Conservation (phyloP, 2,797 vertebrate species). For the Psittacula echo region DNA sequence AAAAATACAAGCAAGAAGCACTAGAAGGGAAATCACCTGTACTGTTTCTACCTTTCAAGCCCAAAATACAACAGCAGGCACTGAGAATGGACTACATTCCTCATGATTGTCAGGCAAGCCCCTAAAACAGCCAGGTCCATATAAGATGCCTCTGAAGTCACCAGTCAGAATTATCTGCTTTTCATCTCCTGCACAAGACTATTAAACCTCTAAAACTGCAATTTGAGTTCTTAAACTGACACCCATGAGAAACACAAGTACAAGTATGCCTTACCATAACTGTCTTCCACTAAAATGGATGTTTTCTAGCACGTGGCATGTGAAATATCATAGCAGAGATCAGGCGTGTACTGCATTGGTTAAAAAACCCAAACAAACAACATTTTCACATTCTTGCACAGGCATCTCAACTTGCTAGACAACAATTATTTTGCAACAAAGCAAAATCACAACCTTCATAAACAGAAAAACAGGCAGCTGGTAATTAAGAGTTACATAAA, state of each 20-base stretch:
- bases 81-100: not conserved
- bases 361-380: not conserved
- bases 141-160: not conserved
- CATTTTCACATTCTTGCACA: not conserved
- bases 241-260: not conserved
- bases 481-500: constrained; percentile 57
- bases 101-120: not conserved
- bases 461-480: constrained; percentile 25
- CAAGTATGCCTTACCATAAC: not conserved
- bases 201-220: not conserved
- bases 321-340: not conserved
- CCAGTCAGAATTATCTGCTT: not conserved
- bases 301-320: fast-evolving
- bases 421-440: constrained; percentile 38
- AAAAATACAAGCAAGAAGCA: not conserved
- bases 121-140: not conserved
- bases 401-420: not conserved
- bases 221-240: not conserved
- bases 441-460: constrained; percentile 12
- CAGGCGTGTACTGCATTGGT: not conserved
- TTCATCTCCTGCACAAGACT: not conserved
- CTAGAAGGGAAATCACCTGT: not conserved
- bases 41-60: not conserved
- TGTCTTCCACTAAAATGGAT: not conserved
- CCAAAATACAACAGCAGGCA: not conserved